phyloP scores from a whole-genome alignment of 2,113 vertebrate genomes.

The Chlorocebus sabaeus region DNA sequence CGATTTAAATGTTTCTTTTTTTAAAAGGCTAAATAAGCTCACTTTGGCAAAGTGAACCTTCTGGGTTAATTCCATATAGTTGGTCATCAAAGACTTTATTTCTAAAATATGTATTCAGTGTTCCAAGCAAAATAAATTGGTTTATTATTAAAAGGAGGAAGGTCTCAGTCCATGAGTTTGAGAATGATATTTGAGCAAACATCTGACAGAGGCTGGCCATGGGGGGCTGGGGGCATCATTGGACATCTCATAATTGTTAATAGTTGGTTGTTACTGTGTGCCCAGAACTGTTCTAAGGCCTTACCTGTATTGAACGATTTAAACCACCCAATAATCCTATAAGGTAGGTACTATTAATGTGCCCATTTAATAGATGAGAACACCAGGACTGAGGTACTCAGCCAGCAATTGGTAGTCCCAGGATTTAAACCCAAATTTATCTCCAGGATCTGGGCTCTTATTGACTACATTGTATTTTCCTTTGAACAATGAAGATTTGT shows the following conservation, averaged over 20 bases:
- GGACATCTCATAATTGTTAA: background rate
- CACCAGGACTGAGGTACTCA: background rate
- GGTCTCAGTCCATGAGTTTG: no score
- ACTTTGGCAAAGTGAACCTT: background rate
- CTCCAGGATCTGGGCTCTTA: background rate
- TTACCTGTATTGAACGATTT: background rate
- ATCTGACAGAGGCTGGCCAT: background rate
- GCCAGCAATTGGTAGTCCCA: background rate
- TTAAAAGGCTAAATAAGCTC: background rate
- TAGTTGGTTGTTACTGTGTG: background rate
- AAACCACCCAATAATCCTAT: background rate
- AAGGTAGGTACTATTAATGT: background rate
- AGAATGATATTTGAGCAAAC: background rate
- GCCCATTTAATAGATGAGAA: background rate
- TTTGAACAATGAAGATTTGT: background rate
- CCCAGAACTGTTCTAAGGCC: background rate
- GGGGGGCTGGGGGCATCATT: background rate
- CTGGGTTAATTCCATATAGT: background rate
- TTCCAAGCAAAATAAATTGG: background rate
- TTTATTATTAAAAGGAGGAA: background rate
- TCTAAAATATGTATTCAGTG: background rate
- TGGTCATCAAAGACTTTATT: background rate
- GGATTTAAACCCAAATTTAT: background rate
- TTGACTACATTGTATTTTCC: background rate
- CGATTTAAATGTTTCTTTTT: background rate